phyloP scores from a whole-genome alignment of 1,140 invertebrate genomes.

The Sycophaga agraensis region DNA sequence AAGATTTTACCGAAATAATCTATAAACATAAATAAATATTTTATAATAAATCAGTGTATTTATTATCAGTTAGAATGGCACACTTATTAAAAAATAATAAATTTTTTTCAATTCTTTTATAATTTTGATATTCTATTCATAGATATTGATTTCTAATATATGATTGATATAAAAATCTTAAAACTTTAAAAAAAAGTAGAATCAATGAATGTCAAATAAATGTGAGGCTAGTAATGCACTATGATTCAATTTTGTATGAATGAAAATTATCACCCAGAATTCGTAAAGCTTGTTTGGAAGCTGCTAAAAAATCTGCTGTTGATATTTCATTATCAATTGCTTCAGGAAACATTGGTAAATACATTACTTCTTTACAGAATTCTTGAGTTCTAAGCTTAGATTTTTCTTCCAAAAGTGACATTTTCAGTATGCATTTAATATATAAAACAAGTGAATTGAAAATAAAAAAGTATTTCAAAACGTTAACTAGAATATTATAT shows the following conservation, averaged over 20 bases:
- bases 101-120: constrained; percentile 17
- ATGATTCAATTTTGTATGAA: too few species aligned
- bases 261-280: constrained; percentile 68
- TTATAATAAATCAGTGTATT: background rate
- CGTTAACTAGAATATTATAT: too few species aligned
- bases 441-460: background rate
- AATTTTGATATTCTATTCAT: background rate
- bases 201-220: too few species aligned
- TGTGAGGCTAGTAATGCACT: too few species aligned
- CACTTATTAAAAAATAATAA: constrained; percentile 26
- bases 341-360: constrained; percentile 41
- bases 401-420: background rate
- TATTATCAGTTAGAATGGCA: background rate
- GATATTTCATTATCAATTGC: constrained; percentile 61
- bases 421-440: too few species aligned
- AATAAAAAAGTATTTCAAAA: too few species aligned
- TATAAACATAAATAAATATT: constrained; percentile 40
- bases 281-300: constrained; percentile 62
- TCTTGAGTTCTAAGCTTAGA: background rate
- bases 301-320: constrained; percentile 64
- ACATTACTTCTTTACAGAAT: background rate
- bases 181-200: too few species aligned
- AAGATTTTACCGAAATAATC: constrained; percentile 73
- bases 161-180: background rate
- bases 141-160: background rate